Evolutionary conservation across 2,797 vertebrate genomes (phyloP), one percentile per base, ranked within the genome.

Genomic region (Iguana delicatissima): DNA sequence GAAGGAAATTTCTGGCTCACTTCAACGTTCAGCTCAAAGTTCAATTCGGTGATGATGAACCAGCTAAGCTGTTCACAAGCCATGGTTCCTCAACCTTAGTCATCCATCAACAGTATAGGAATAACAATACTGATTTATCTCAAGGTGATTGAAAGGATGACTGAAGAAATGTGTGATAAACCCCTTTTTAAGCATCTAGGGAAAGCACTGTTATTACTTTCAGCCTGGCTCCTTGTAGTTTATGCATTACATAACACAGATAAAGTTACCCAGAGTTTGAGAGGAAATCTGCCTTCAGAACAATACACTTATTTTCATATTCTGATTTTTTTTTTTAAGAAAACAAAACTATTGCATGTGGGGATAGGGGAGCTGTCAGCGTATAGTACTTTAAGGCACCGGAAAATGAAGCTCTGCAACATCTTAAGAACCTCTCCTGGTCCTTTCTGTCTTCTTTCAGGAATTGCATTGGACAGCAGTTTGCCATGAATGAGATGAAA

Each of bases 381-480:
- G 22, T 42, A 13, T 13, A 42, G 2, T 24, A 24, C 4, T 62
- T 29, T 38, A 20, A 9, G 42, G 32, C 8, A 52, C 46, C 35
- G 50, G 16, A 8, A 52, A 9, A 20, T 24, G 20, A 55, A 55
- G 29, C 26, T 38, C 55, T 29, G 9, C 52, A 80, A 67, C 29
- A 42, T 6, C 46, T 12, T 35, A 10, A 35, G 12, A 24, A 14
- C 16, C 24, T 69, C 59, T 42, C n/a, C 14, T 57, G 7, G 4
- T 18, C 14, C 1, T 35, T 80, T 26, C 18, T 1, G 0, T 94
- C 84, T 93, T 85, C 62, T 22, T 46, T 1, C 94, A 99, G 99
- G 96, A 98, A 98, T 97, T 99, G 99, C 97, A 98, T 99, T 0
- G 98, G 99, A 86, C 98, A 99, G 96, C 98, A 96, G 89, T 99